Percentiles rank a stretch among this genome's conserved stretches.
These are phyloP conservation scores for Biston stratarius DNA, from an alignment of 2,888 invertebrate genomes.

Conservation along the genomic window DNA sequence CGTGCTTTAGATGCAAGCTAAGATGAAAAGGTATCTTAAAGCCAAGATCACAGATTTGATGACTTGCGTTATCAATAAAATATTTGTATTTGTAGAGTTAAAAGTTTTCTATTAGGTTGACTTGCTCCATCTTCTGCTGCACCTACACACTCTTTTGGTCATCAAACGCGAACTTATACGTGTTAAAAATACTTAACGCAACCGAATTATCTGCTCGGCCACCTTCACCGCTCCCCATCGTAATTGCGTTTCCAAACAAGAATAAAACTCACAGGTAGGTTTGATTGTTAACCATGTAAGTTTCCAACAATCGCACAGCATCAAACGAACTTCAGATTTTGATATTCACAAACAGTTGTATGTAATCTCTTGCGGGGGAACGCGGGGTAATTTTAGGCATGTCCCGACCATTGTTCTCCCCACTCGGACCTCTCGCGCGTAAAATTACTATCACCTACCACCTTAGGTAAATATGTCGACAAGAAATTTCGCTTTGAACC, in stretches of 20 bases:
- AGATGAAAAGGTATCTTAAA: no score
- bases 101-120: no score
- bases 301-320: conserved; percentile 61
- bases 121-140: no score
- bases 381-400: conserved; percentile 68
- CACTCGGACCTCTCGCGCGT: conserved; percentile 82
- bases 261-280: conserved; percentile 51
- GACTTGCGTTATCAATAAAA: no score
- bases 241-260: conserved; percentile 45
- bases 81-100: no score
- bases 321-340: conserved; percentile 70
- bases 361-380: conserved; percentile 63
- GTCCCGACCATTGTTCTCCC: conserved; percentile 67
- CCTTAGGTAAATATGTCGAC: conserved; percentile 86
- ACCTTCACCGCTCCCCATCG: conserved; percentile 44
- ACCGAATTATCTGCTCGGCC: conserved; percentile 38
- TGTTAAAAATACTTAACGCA: not conserved
- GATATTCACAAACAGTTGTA: conserved; percentile 65
- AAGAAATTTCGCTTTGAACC: conserved; percentile 86
- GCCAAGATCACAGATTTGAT: no score
- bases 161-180: no score
- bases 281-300: conserved; percentile 58
- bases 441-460: conserved; percentile 85
- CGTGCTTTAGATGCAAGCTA: no score
- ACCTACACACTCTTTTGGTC: no score